A percentile compares a stretch with the other conserved stretches of the same genome.
Evolutionary conservation across 1,140 invertebrate species (phyloP).

Genomic region (Polyergus mexicanus): DNA sequence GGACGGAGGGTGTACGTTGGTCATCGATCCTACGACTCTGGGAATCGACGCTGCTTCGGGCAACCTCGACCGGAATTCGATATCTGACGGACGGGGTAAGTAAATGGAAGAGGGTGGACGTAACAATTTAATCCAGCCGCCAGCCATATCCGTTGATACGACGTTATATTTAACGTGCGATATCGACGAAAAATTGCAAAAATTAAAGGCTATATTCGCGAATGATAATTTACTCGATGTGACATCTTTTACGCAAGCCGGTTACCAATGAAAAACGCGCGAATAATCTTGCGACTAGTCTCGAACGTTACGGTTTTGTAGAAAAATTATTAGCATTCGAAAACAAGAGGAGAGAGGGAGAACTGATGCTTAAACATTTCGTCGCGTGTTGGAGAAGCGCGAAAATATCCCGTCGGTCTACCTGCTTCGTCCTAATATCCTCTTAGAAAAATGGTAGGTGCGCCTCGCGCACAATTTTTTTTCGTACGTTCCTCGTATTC

Average conservation of each 20-base stretch:
- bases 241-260: not conserved
- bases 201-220: not conserved
- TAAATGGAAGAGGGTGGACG: constrained; percentile 72
- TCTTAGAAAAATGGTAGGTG: constrained; percentile 65
- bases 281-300: not conserved
- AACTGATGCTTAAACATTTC: not conserved
- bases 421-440: constrained; percentile 57
- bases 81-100: constrained; percentile 70
- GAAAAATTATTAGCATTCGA: not conserved
- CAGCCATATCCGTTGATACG: constrained; percentile 58
- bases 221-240: not conserved
- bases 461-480: constrained; percentile 66
- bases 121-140: constrained; percentile 72
- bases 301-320: not conserved
- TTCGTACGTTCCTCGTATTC: not conserved
- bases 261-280: not conserved
- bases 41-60: constrained; percentile 69
- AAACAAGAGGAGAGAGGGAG: not conserved
- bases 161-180: constrained; percentile 26
- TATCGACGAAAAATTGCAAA: constrained; percentile 44
- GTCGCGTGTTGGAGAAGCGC: not conserved
- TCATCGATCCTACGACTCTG: constrained; percentile 77
- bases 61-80: constrained; percentile 62
- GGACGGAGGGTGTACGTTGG: constrained; percentile 54
- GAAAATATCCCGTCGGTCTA: not conserved